phyloP scores from a whole-genome alignment of 2,888 invertebrate species.

The Limnephilus marmoratus region DNA sequence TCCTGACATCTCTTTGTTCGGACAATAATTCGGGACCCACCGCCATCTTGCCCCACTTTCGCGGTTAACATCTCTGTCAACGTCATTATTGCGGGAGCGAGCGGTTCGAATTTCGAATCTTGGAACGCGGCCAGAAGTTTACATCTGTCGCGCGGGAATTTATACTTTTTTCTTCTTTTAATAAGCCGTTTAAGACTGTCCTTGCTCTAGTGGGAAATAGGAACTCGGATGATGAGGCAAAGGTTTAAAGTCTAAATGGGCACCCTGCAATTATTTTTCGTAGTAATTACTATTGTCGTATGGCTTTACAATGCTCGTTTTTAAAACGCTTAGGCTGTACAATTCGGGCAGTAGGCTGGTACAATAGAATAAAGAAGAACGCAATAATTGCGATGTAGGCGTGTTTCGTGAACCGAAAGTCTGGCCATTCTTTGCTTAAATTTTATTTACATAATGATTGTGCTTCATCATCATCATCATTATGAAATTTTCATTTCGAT shows the following conservation, averaged over 20 bases:
- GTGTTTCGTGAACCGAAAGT: no score
- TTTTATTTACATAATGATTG: no score
- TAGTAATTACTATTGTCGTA: background rate
- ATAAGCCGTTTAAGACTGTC: background rate
- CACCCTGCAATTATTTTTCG: background rate
- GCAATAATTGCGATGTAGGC: no score
- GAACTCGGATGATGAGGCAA: background rate
- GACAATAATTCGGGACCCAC: slow-evolving; percentile 36
- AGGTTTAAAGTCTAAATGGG: background rate
- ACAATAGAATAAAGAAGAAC: no score
- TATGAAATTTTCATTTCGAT: no score
- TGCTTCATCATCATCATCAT: no score
- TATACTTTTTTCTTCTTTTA: background rate
- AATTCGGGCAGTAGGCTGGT: no score
- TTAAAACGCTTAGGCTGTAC: no score
- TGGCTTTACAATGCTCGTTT: no score
- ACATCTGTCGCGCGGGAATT: slow-evolving; percentile 25
- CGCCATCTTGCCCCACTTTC: slow-evolving; percentile 40
- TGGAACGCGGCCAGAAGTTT: slow-evolving; percentile 18
- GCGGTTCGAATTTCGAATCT: background rate
- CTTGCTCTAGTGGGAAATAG: background rate
- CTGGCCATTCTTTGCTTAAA: no score
- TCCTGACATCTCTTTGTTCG: background rate
- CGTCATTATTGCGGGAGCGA: slow-evolving; percentile 37
- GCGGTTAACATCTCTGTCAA: slow-evolving; percentile 34